Percentiles rank a stretch among this genome's conserved stretches.
These are phyloP conservation scores for Macrophya annulata DNA, from an alignment of 2,888 invertebrate genomes.

Conservation along the genomic window DNA sequence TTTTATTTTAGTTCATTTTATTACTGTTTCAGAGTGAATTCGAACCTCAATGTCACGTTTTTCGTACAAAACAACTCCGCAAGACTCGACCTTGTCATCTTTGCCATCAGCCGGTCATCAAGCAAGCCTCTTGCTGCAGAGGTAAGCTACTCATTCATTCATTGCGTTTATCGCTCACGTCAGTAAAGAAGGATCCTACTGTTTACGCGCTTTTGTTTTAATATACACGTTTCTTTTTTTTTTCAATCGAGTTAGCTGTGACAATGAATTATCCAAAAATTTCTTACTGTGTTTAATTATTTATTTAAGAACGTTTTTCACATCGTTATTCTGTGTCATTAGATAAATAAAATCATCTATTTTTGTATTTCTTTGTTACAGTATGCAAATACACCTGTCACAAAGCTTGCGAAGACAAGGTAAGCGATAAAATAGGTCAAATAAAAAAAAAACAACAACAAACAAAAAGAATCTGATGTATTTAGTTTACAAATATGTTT, in stretches of 20 bases:
- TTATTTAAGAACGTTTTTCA: not conserved
- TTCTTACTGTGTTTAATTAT: not conserved
- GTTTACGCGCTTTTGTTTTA: too few relatives aligned
- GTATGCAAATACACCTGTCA: conserved; percentile 92
- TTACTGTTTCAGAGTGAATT: conserved; percentile 85
- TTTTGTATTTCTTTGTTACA: conserved; percentile 82
- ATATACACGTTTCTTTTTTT: not conserved
- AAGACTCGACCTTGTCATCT: conserved; percentile 89
- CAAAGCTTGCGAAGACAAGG: conserved; percentile 89
- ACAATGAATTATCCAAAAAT: not conserved
- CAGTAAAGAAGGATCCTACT: not conserved
- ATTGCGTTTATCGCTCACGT: too few relatives aligned
- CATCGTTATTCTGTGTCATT: not conserved
- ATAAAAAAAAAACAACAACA: not conserved
- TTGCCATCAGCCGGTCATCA: conserved; percentile 89
- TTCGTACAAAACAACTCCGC: conserved; percentile 88
- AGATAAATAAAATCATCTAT: conserved; percentile 32
- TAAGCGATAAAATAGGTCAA: conserved; percentile 79
- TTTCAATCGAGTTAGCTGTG: not conserved
- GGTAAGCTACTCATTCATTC: conserved; percentile 80
- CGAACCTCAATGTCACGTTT: conserved; percentile 86
- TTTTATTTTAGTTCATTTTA: conserved; percentile 6
- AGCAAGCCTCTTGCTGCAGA: conserved; percentile 89
- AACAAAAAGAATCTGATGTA: not conserved
- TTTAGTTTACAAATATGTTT: not conserved